A percentile compares a stretch with the other conserved stretches of the same genome.
phyloP scores from a whole-genome alignment of 2,797 vertebrate species.

The Salmo trutta region DNA sequence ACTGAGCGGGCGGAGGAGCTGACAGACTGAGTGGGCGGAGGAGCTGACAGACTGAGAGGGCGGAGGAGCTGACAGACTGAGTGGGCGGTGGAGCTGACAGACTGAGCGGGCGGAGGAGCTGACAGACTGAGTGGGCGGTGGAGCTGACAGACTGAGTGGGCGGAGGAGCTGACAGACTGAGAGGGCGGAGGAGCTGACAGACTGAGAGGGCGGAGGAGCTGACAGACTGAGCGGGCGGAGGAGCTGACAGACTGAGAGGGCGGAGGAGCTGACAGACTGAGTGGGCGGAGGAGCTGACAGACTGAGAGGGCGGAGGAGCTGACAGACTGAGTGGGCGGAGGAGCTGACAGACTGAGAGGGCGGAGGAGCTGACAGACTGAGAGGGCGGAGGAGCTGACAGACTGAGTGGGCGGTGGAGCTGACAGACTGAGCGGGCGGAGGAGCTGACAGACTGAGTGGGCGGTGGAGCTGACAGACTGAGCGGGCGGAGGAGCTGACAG shows the following conservation, averaged over 20 bases:
- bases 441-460: constrained; percentile 40
- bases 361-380: constrained; percentile 11
- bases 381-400: constrained; percentile 28
- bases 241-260: constrained; percentile 41
- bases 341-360: constrained; percentile 40
- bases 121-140: constrained; percentile 44
- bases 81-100: constrained; percentile 30
- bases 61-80: constrained; percentile 33
- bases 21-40: constrained; percentile 42
- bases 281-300: constrained; percentile 27
- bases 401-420: constrained; percentile 37
- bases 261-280: constrained; percentile 9
- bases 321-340: not conserved
- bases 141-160: constrained; percentile 40
- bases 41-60: not conserved
- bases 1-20: constrained; percentile 17
- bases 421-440: constrained; percentile 6
- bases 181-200: constrained; percentile 26
- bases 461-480: not conserved
- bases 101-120: constrained; percentile 17
- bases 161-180: constrained; percentile 11
- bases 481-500: constrained; percentile 27
- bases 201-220: constrained; percentile 41
- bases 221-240: constrained; percentile 2
- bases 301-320: constrained; percentile 38